phyloP scores from a whole-genome alignment of 1,140 invertebrate genomes.

The Lasaia peninsularis region DNA sequence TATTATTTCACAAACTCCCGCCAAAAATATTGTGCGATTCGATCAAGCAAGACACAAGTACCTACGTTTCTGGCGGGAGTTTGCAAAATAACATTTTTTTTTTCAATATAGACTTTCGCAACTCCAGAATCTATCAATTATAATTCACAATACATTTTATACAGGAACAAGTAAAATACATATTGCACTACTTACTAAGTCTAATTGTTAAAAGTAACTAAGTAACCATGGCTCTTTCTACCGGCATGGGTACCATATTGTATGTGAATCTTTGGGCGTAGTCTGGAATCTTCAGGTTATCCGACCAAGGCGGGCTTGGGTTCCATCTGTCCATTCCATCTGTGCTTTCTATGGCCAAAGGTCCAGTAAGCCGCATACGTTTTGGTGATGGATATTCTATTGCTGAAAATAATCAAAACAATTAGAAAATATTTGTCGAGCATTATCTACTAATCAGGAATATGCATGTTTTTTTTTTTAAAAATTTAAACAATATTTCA shows the following conservation, averaged over 20 bases:
- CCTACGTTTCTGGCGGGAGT: too few species aligned
- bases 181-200: constrained; percentile 9
- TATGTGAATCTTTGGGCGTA: constrained; percentile 87
- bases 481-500: too few species aligned
- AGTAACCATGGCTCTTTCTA: constrained; percentile 73
- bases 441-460: too few species aligned
- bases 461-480: too few species aligned
- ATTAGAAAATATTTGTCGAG: not conserved
- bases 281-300: constrained; percentile 85
- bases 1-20: too few species aligned
- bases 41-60: too few species aligned
- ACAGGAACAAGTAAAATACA: constrained; percentile 4
- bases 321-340: constrained; percentile 89
- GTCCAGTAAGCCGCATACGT: constrained; percentile 47
- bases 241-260: constrained; percentile 86
- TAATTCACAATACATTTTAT: constrained; percentile 3
- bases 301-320: constrained; percentile 89
- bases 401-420: constrained; percentile 29
- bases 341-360: constrained; percentile 74
- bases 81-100: too few species aligned
- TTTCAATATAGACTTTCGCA: too few species aligned
- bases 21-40: too few species aligned
- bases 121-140: not conserved
- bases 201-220: constrained; percentile 29
- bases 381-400: constrained; percentile 64